Conservation (phyloP, 92 coral and sea anemone genomes). For the Diadumene lineata region DNA sequence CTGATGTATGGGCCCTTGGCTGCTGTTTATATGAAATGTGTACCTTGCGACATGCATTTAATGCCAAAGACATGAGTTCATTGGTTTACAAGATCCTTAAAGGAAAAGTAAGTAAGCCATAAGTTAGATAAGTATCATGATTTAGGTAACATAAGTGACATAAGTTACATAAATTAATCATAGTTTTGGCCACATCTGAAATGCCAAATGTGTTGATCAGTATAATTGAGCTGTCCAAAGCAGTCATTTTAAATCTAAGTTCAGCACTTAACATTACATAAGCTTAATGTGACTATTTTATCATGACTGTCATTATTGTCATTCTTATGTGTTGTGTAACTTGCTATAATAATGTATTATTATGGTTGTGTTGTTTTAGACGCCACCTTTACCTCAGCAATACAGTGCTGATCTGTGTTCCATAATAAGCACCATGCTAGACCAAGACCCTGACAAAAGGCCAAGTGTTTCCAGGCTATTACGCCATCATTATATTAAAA, state of each 20-base stretch:
- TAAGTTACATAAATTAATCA: no score
- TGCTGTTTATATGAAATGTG: slow-evolving; percentile 98
- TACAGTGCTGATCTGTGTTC: slow-evolving; percentile 88
- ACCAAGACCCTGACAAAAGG: slow-evolving; percentile 88
- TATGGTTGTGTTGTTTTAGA: slow-evolving; percentile 36
- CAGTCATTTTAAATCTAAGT: no score
- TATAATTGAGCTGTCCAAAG: no score
- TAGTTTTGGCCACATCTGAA: no score
- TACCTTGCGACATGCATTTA: slow-evolving; percentile 90
- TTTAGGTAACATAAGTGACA: no score
- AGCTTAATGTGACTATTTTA: no score
- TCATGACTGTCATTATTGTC: no score
- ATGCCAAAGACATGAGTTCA: slow-evolving; percentile 98
- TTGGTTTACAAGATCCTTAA: slow-evolving; percentile 95
- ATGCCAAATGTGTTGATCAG: no score
- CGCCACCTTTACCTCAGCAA: slow-evolving; percentile 82
- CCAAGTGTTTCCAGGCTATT: slow-evolving; percentile 92
- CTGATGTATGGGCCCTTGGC: slow-evolving; percentile 98
- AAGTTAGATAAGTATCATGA: no score
- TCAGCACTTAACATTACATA: no score
- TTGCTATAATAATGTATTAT: no score
- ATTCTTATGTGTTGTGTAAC: no score
- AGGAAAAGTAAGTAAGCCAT: slow-evolving; percentile 90
- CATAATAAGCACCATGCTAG: slow-evolving; percentile 88
- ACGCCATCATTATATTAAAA: slow-evolving; percentile 88